Conservation (phyloP, 1,140 invertebrate genomes). For the Drosophila repletoides region DNA sequence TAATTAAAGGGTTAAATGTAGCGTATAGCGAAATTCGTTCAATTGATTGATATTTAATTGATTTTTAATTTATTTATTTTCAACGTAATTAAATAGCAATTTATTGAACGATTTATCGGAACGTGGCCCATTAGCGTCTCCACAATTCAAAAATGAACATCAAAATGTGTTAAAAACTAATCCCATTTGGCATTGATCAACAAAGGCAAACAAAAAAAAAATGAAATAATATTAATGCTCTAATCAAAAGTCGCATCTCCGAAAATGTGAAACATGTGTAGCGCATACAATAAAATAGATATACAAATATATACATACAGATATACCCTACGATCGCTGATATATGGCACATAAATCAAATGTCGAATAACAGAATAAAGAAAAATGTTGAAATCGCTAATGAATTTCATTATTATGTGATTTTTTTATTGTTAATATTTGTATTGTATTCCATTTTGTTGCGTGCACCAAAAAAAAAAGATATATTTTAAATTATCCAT, state of each 20-base stretch:
- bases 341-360: constrained; percentile 69
- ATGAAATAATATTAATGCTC: constrained; percentile 12
- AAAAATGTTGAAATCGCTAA: constrained; percentile 51
- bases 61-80: constrained; percentile 69
- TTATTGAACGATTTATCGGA: constrained; percentile 27
- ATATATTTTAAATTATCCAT: too few relatives aligned
- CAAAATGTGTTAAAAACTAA: constrained; percentile 64
- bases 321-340: constrained; percentile 1
- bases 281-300: constrained; percentile 29
- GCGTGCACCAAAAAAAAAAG: constrained; percentile 5
- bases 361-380: constrained; percentile 16
- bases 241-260: constrained; percentile 58
- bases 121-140: constrained; percentile 32
- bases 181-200: constrained; percentile 59
- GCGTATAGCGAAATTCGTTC: constrained; percentile 17
- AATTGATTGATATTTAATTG: constrained; percentile 75
- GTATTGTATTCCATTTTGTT: constrained; percentile 25
- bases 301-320: neutral
- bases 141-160: neutral
- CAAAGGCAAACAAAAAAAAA: constrained; percentile 23
- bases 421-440: constrained; percentile 58
- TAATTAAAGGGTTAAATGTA: constrained; percentile 68
- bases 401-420: constrained; percentile 61
- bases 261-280: constrained; percentile 72
- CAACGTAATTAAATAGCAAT: constrained; percentile 61